Conservation (phyloP, 1,140 invertebrate species). For the Neodiprion lecontei region DNA sequence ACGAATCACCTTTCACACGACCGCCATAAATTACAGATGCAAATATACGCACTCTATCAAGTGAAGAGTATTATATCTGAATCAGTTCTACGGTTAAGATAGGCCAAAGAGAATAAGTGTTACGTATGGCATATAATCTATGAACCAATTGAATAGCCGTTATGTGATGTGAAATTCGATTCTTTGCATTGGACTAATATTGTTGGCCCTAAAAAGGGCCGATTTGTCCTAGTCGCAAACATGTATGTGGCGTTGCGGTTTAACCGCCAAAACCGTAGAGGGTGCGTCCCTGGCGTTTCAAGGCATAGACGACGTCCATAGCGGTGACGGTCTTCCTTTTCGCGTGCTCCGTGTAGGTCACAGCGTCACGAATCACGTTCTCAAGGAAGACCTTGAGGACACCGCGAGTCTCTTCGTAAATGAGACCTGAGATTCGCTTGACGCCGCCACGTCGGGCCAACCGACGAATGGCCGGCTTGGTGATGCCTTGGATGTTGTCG, state of each 20-base stretch:
- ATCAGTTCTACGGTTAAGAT: no score
- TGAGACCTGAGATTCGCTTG: slow-evolving; percentile 76
- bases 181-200: slow-evolving; percentile 6
- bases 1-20: no score
- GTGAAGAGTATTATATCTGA: no score
- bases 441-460: slow-evolving; percentile 73
- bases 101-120: no score
- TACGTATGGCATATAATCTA: no score
- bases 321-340: slow-evolving; percentile 85
- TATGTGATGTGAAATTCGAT: neutral
- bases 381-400: slow-evolving; percentile 83
- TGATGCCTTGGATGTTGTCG: slow-evolving; percentile 70
- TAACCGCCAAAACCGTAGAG: slow-evolving; percentile 71
- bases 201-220: slow-evolving; percentile 50
- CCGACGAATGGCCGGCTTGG: slow-evolving; percentile 35
- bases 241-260: slow-evolving; percentile 26
- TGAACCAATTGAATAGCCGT: no score
- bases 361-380: slow-evolving; percentile 82
- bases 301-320: slow-evolving; percentile 87
- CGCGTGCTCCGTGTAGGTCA: slow-evolving; percentile 85
- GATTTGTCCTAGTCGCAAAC: neutral
- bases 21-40: no score
- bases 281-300: slow-evolving; percentile 81
- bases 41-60: no score
- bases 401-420: slow-evolving; percentile 75